Percentiles rank a stretch among this genome's conserved stretches.
These are phyloP conservation scores for Crossocerus cetratus DNA, from an alignment of 2,888 invertebrate species.

Conservation along the genomic window DNA sequence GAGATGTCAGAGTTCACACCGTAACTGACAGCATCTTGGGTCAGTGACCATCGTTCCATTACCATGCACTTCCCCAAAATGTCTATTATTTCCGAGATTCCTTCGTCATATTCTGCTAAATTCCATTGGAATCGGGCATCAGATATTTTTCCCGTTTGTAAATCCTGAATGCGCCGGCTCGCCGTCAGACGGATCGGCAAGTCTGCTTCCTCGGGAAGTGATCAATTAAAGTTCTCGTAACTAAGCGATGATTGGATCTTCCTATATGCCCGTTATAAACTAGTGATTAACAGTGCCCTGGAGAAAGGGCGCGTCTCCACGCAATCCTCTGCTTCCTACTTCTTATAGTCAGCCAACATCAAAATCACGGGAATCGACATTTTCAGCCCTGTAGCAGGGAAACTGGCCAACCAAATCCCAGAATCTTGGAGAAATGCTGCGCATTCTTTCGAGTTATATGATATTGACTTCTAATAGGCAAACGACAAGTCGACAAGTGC, in stretches of 20 bases:
- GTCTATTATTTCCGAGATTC: too few relatives aligned
- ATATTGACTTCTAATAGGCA: background rate
- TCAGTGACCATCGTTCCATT: conserved; percentile 18
- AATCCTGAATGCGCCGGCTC: too few relatives aligned
- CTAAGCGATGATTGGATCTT: conserved; percentile 40
- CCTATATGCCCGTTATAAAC: conserved; percentile 35
- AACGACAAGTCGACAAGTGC: background rate
- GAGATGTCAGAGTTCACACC: conserved; percentile 24
- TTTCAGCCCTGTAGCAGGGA: background rate
- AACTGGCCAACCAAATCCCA: background rate
- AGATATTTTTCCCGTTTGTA: background rate
- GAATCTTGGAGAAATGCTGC: background rate
- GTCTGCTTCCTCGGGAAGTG: conserved; percentile 41
- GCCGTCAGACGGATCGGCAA: conserved; percentile 13
- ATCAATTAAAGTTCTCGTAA: conserved; percentile 41
- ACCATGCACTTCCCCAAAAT: conserved; percentile 4
- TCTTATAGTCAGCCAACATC: too few relatives aligned
- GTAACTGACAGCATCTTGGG: conserved; percentile 15
- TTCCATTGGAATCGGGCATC: background rate
- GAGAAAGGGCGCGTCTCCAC: too few relatives aligned
- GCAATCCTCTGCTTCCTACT: too few relatives aligned
- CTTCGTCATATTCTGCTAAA: too few relatives aligned
- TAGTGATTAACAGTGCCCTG: conserved; percentile 9
- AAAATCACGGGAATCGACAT: too few relatives aligned
- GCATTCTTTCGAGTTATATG: background rate